Base-by-base conservation (phyloP, 1,140 invertebrate species). In the Acyrthosiphon pisum region DNA sequence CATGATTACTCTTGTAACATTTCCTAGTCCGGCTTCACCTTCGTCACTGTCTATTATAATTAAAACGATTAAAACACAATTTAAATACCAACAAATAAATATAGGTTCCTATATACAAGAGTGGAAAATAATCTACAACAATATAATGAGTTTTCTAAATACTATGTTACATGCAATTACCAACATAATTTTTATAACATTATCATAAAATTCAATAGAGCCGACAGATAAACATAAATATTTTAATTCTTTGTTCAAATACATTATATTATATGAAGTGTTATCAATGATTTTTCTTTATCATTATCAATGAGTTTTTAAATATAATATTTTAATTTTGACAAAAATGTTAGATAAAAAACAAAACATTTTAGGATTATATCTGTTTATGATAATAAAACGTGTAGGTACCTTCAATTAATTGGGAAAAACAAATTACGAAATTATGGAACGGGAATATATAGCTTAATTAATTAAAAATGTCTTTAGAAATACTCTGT, bases 1-100 rank as follows among this genome's bases (percentile, higher is more conserved):
- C 95, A 99, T 97, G n/a, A 99, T 97, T 94, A 99, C 96, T 91
- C 98, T 97, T 94, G 97, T 98, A 23, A 99, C 97, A 95, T 99
- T 99, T 14, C 99, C 98, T 94, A 99, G 95, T 20, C 99, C 98
- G 60, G 98, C 98, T 95, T 99, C 99, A 90, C 97, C 98, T 95
- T 99, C 98, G 94, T 99, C 99, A 95, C 98, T 99, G 88, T 99
- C 98, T 99, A 95, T 89, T 30, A 86, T 18, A 87, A 56, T n/a
- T 35, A 87, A 83, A 9, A 93, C 30, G 18, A 91, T n/a, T 46
- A 41, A 86, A 44, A 46, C 26, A 44, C 83, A 44, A 84, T 44
- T 35, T 41, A 84, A 41, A 84, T 41, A 41, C 9, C 44, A 84
- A 26, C 22, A 84, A 8, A 18, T 68, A 14, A 14, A 68, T 4